A percentile compares a stretch with the other conserved stretches of the same genome.
Evolutionary conservation across 2,888 invertebrate genomes (phyloP).

Genomic region (Noctua janthe): DNA sequence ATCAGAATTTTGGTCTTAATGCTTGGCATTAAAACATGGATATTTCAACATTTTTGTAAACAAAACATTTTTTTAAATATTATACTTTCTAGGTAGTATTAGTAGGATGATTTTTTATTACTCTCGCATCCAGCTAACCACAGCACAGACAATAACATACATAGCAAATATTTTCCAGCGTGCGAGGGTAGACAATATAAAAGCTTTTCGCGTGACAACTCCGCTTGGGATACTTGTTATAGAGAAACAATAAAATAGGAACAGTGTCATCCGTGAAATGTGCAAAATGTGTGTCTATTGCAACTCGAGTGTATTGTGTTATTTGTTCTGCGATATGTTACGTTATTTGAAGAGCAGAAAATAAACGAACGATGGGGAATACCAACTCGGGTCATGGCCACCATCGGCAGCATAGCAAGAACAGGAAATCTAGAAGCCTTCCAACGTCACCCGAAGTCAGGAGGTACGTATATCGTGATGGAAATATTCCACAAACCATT

Average conservation of each 20-base stretch:
- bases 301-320: conserved; percentile 56
- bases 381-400: conserved; percentile 85
- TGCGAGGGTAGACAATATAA: conserved; percentile 56
- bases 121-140: conserved; percentile 23
- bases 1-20: conserved; percentile 56
- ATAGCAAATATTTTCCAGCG: conserved; percentile 44
- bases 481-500: conserved; percentile 23
- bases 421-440: conserved; percentile 92
- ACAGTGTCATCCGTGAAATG: conserved; percentile 52
- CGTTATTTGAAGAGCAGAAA: conserved; percentile 58
- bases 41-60: conserved; percentile 6
- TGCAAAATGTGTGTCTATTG: conserved; percentile 60
- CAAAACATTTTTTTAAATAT: not conserved
- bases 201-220: conserved; percentile 61
- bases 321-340: conserved; percentile 53
- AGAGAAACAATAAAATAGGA: conserved; percentile 53
- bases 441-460: conserved; percentile 95
- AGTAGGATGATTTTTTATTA: conserved; percentile 25
- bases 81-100: not conserved
- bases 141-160: conserved; percentile 39
- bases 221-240: conserved; percentile 42
- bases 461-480: conserved; percentile 87
- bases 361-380: conserved; percentile 83
- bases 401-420: conserved; percentile 84
- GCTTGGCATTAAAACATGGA: conserved; percentile 39